Evolutionary conservation across 2,888 invertebrate genomes (phyloP), one percentile per base, ranked within the genome.

Genomic region (Eupsilia transversa): DNA sequence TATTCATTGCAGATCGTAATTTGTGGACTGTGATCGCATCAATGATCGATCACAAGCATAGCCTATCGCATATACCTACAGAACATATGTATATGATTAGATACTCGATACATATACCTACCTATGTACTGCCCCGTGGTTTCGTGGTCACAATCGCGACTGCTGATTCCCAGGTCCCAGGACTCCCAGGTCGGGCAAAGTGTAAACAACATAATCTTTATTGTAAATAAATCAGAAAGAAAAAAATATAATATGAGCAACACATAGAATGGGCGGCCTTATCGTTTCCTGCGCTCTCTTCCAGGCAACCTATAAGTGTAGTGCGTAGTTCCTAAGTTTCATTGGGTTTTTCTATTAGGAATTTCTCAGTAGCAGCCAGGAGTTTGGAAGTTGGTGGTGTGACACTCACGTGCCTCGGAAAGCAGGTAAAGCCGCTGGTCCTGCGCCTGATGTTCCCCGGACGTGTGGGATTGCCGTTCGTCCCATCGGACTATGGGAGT

Each of bases 21-120:
- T 72, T 56, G 17, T 72, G 41, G 54, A 56, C 54, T 56, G 33
- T 72, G 54, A 33, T 33, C 71, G 5, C 23, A 52, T 70, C 49
- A 30, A 71, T 70, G 23, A 71, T 41, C 41, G 41, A 17, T n/a
- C 69, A 41, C 52, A 30, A 69, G 35, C 35, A 69, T 38, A 38
- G 17, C 38, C 23, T 30, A 30, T 9, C 33, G 20, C 38, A 17
- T 30, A 43, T n/a, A 43, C 6, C 30, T 12, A n/a, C 1, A 35
- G 12, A 33, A n/a, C 5, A 17, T 20, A 30, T 35, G 20, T 49
- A 49, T 49, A 23, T 9, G 33, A 20, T 38, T 35, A 38, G 52
- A 12, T 52, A 54, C 27, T 27, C 7, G 23, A 23, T 9, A 46
- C 33, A 30, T n/a, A 1, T 33, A n/a, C n/a, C n/a, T n/a, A n/a